These are phyloP conservation scores for Mechanitis mazaeus DNA, from an alignment of 2,888 invertebrate genomes.

Conservation along the genomic window DNA sequence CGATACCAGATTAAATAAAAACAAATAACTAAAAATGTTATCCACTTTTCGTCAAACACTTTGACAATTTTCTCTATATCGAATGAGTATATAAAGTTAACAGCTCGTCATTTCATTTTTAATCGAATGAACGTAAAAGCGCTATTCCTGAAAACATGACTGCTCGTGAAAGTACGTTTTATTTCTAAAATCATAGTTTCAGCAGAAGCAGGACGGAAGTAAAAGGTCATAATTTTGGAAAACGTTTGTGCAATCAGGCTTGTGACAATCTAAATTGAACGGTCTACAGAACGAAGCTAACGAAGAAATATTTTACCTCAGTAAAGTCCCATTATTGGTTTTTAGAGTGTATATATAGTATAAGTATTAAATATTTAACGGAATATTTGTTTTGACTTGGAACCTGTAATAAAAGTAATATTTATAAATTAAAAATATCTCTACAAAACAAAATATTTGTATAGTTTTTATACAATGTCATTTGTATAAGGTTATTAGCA, in stretches of 20 bases:
- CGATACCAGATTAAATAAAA: too few species aligned
- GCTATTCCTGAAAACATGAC: too few species aligned
- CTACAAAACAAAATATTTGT: too few species aligned
- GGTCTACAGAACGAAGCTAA: slow-evolving; percentile 45
- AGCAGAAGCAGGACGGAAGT: slow-evolving; percentile 40
- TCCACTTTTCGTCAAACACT: too few species aligned
- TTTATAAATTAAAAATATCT: too few species aligned
- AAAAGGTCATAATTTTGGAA: slow-evolving; percentile 56
- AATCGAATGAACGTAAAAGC: too few species aligned
- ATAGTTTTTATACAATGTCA: too few species aligned
- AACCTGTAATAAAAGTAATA: background rate
- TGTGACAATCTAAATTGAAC: slow-evolving; percentile 61
- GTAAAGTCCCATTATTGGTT: slow-evolving; percentile 49
- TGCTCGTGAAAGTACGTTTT: slow-evolving; percentile 22
- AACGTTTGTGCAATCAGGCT: slow-evolving; percentile 71
- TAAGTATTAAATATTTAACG: slow-evolving; percentile 17
- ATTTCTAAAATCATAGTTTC: slow-evolving; percentile 35
- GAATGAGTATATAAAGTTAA: too few species aligned
- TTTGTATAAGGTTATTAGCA: too few species aligned
- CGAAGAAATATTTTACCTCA: slow-evolving; percentile 43
- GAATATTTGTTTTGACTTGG: slow-evolving; percentile 8
- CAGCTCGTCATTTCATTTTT: too few species aligned
- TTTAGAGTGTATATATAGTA: slow-evolving; percentile 24
- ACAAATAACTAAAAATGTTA: too few species aligned
- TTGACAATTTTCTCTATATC: too few species aligned